These are phyloP conservation scores for Drosophila nannoptera DNA, from an alignment of 1,140 invertebrate genomes.

Conservation along the genomic window DNA sequence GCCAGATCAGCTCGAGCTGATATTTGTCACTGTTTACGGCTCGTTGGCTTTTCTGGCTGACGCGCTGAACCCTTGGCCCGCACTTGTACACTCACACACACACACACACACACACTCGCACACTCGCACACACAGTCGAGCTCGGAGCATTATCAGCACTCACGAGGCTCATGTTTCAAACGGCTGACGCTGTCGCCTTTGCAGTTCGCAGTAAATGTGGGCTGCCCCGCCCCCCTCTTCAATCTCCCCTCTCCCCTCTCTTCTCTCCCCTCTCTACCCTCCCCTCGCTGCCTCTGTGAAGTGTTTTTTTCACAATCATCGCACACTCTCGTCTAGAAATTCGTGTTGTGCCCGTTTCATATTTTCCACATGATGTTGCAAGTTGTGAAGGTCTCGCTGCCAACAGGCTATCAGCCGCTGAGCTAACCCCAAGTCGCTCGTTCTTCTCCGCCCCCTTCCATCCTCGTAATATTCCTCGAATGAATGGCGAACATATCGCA, in stretches of 20 bases:
- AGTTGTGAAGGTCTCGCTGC: conserved; percentile 34
- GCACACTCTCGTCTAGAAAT: conserved; percentile 18
- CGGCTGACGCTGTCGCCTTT: conserved; percentile 24
- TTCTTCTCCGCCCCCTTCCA: neutral
- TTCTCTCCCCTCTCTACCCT: neutral
- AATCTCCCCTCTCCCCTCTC: conserved; percentile 3
- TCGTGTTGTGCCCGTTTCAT: conserved; percentile 29
- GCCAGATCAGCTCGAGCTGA: conserved; percentile 38
- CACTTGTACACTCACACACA: too few species aligned
- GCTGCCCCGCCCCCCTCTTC: neutral
- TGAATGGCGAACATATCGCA: conserved; percentile 3
- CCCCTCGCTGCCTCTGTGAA: conserved; percentile 27
- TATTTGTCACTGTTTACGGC: conserved; percentile 39
- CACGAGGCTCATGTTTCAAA: conserved; percentile 69
- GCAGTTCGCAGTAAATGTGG: conserved; percentile 30
- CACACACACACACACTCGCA: too few species aligned
- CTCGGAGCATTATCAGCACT: conserved; percentile 59
- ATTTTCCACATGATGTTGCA: conserved; percentile 49
- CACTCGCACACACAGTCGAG: neutral
- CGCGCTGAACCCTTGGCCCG: conserved; percentile 6
- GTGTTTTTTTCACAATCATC: conserved; percentile 59
- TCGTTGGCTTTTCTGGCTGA: neutral
- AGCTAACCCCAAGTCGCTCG: neutral
- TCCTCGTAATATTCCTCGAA: neutral
- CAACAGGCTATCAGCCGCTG: conserved; percentile 7